Evolutionary conservation across 35 echinoderm and acorn worm genomes (phyloP).

Genomic region (Diadema setosum): DNA sequence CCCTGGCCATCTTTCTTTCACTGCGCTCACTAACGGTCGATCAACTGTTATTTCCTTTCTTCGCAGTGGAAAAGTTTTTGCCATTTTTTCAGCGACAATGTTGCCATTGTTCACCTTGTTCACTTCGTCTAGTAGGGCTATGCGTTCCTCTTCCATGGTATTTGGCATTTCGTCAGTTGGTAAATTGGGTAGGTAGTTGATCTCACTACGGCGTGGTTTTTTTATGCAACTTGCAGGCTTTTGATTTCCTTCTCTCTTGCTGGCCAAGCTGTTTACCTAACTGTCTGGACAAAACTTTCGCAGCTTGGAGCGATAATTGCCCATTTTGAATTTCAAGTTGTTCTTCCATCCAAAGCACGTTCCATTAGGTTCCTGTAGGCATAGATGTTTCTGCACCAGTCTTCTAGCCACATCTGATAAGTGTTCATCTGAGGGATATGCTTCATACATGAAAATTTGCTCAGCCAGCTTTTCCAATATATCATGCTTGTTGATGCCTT

Average conservation of each 20-base stretch:
- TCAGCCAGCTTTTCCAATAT: not conserved
- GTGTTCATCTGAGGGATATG: not conserved
- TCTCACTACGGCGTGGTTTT: not conserved
- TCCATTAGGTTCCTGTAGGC: not conserved
- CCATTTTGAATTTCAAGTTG: not conserved
- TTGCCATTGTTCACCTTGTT: not conserved
- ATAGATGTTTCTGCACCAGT: not conserved
- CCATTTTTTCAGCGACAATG: not conserved
- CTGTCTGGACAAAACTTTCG: not conserved
- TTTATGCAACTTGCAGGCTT: not conserved
- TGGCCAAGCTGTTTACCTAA: not conserved
- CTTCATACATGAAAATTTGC: not conserved
- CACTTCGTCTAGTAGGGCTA: not conserved
- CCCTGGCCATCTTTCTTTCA: not conserved
- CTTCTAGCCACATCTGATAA: not conserved
- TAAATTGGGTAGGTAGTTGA: not conserved
- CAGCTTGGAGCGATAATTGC: not conserved
- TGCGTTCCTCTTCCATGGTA: not conserved
- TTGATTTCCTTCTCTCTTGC: not conserved
- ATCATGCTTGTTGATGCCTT: not conserved
- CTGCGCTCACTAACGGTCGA: not conserved
- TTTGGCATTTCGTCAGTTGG: not conserved
- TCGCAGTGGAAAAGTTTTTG: not conserved
- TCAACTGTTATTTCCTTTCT: not conserved
- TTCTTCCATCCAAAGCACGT: not conserved